Percentiles rank a stretch among this genome's conserved stretches.
Conservation (phyloP, 2,888 invertebrate species). For the Cephus sareptanus region DNA sequence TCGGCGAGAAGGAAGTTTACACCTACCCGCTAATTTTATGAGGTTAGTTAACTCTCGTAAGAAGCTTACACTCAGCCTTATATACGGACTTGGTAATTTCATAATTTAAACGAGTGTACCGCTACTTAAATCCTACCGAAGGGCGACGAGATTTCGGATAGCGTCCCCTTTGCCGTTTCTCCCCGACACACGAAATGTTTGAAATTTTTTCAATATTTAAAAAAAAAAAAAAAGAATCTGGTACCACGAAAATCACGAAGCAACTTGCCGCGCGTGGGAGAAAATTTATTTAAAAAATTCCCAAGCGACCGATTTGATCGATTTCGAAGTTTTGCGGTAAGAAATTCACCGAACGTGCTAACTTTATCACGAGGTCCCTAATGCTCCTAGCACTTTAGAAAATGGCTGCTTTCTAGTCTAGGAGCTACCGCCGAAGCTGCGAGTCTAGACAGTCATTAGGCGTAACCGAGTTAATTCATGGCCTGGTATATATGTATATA, state of each 20-base stretch:
- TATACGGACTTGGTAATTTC: slow-evolving; percentile 44
- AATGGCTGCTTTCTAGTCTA: not conserved
- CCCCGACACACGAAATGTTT: not conserved
- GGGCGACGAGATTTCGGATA: not conserved
- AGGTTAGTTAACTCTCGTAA: slow-evolving; percentile 52
- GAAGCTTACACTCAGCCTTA: slow-evolving; percentile 41
- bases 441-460: slow-evolving; percentile 39
- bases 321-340: not conserved
- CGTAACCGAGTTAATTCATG: slow-evolving; percentile 48
- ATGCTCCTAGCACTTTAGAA: not conserved
- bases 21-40: slow-evolving; percentile 53
- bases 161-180: not conserved
- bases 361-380: not conserved
- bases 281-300: not conserved
- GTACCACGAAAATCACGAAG: not conserved
- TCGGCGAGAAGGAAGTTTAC: slow-evolving; percentile 38
- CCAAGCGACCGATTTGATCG: not conserved
- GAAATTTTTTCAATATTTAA: no score
- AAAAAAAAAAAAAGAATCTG: no score
- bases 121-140: slow-evolving; percentile 12
- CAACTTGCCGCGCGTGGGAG: not conserved
- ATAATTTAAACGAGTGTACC: slow-evolving; percentile 43
- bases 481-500: slow-evolving; percentile 14
- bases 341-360: not conserved
- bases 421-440: not conserved